Percentiles rank a stretch among this genome's conserved stretches.
phyloP scores from a whole-genome alignment of 2,113 vertebrate species.

The Psilopsiagon aurifrons region DNA sequence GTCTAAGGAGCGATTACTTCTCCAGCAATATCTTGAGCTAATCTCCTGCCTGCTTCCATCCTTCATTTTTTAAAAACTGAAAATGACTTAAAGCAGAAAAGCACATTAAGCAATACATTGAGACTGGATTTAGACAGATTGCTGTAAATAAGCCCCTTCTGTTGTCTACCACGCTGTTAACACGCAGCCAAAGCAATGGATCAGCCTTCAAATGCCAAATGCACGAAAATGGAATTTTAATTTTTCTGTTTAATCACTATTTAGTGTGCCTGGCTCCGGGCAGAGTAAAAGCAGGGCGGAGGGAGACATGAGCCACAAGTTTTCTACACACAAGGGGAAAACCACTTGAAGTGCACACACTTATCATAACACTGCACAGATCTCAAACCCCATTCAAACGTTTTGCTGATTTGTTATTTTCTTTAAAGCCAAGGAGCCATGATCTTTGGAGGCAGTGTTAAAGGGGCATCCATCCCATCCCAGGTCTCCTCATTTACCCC shows the following conservation, averaged over 20 bases:
- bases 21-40: slow-evolving; percentile 28
- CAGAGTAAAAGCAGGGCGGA: not conserved
- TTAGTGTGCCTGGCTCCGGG: slow-evolving; percentile 55
- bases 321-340: not conserved
- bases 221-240: slow-evolving; percentile 70
- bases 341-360: not conserved
- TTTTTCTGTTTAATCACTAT: slow-evolving; percentile 72
- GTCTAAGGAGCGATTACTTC: slow-evolving; percentile 34
- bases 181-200: slow-evolving; percentile 44
- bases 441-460: not conserved
- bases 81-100: slow-evolving; percentile 58
- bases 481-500: not conserved
- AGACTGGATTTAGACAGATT: slow-evolving; percentile 67
- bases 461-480: not conserved
- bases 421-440: not conserved
- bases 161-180: slow-evolving; percentile 59
- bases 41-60: slow-evolving; percentile 34
- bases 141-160: slow-evolving; percentile 66
- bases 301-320: slow-evolving; percentile 19
- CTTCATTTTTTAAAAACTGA: slow-evolving; percentile 42
- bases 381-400: not conserved
- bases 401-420: not conserved
- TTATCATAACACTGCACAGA: not conserved
- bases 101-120: slow-evolving; percentile 65
- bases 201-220: slow-evolving; percentile 57